Evolutionary conservation across 2,797 vertebrate genomes (phyloP).

Genomic region (Megalops cyprinoides): DNA sequence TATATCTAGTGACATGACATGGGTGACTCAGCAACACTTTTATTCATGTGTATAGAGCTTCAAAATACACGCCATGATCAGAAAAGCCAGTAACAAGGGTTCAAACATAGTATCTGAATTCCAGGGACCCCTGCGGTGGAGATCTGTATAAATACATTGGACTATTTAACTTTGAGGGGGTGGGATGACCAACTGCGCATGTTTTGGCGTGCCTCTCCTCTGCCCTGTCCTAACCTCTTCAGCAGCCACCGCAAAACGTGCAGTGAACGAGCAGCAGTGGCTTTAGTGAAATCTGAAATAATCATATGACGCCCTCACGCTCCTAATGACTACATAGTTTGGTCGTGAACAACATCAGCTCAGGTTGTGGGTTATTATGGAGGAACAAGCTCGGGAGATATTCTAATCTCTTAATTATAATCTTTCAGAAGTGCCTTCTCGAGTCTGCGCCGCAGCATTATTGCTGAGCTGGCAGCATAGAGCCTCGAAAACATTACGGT

Average conservation of each 20-base stretch:
- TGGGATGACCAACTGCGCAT: not conserved
- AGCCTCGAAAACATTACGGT: not conserved
- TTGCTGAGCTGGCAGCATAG: not conserved
- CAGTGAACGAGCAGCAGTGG: not conserved
- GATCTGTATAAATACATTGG: not conserved
- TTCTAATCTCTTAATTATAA: constrained; percentile 34
- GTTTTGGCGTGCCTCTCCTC: not conserved
- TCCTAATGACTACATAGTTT: constrained; percentile 31
- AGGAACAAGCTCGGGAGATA: not conserved
- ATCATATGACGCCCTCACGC: constrained; percentile 4
- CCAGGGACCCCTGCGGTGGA: not conserved
- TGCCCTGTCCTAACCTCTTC: not conserved
- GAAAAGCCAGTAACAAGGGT: not conserved
- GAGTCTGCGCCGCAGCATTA: not conserved
- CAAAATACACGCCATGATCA: not conserved
- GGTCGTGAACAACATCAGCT: not conserved
- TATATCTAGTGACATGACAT: not conserved
- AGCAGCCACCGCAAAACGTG: not conserved
- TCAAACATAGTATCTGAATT: not conserved
- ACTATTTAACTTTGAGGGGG: not conserved
- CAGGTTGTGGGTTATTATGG: not conserved
- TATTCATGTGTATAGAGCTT: not conserved
- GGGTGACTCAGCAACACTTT: not conserved
- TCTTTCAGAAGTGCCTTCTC: constrained; percentile 26
- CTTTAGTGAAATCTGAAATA: not conserved